Evolutionary conservation across 2,797 vertebrate species (phyloP).

Genomic region (Macrochelys suwanniensis): DNA sequence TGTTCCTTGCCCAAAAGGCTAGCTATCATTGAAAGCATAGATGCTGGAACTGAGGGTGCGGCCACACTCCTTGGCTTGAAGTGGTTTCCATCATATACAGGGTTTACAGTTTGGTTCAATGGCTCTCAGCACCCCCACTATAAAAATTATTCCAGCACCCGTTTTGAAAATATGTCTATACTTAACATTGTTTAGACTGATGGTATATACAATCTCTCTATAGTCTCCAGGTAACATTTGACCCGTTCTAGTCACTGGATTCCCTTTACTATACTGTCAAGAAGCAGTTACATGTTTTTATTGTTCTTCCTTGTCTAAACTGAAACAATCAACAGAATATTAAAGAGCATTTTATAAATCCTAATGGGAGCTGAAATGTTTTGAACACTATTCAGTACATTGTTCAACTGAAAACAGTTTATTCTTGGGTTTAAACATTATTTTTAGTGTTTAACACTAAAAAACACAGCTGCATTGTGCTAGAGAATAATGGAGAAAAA

Average conservation of each 20-base stretch:
- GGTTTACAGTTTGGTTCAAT: too few species aligned
- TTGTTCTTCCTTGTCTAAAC: neutral
- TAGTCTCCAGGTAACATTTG: neutral
- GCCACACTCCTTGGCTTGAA: too few species aligned
- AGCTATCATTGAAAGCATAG: neutral
- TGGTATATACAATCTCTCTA: neutral
- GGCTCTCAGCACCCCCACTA: too few species aligned
- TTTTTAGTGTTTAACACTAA: neutral
- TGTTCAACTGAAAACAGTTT: neutral
- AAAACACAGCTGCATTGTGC: neutral
- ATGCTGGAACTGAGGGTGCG: too few species aligned
- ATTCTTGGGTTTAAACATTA: neutral
- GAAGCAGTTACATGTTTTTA: neutral
- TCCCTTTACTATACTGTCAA: neutral
- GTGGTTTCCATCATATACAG: too few species aligned
- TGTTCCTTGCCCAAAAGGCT: conserved; percentile 1
- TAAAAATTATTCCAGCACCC: too few species aligned
- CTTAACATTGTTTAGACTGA: neutral
- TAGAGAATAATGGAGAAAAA: neutral
- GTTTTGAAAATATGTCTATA: neutral
- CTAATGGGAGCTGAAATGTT: neutral
- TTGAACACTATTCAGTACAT: neutral
- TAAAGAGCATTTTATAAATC: neutral
- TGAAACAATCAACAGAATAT: neutral
- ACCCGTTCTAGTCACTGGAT: neutral